These are phyloP conservation scores for Pseudorhiza aurosa DNA, from an alignment of 30 jellyfish, hydroid and myxozoan genomes.

Conservation along the genomic window DNA sequence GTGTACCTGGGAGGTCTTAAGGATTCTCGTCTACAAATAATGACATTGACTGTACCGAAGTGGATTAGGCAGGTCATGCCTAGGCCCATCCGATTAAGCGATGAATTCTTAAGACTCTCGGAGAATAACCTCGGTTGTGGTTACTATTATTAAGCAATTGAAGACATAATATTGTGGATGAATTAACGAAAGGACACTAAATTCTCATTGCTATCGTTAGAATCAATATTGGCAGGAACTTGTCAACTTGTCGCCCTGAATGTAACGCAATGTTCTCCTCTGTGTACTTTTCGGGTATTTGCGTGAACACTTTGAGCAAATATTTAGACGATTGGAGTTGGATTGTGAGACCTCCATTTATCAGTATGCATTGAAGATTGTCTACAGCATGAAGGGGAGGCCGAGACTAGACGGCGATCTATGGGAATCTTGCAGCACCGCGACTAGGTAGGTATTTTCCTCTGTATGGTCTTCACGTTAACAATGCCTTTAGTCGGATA, in stretches of 20 bases:
- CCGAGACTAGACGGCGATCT: no score
- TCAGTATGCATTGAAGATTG: background rate
- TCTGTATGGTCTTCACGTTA: no score
- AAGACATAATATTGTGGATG: conserved; percentile 1
- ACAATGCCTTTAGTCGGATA: no score
- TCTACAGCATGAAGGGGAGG: background rate
- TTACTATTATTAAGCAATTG: conserved; percentile 6
- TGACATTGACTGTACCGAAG: background rate
- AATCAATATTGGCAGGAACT: conserved; percentile 5
- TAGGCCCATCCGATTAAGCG: conserved; percentile 31
- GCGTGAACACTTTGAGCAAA: background rate
- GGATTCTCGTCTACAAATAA: background rate
- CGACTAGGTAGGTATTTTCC: no score
- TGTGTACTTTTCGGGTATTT: background rate
- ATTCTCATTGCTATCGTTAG: conserved; percentile 3
- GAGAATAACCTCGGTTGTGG: conserved; percentile 11
- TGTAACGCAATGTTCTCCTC: background rate
- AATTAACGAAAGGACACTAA: background rate
- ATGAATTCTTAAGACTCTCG: conserved; percentile 6
- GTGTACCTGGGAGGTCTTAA: background rate
- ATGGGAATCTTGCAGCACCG: no score
- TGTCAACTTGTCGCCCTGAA: conserved; percentile 31
- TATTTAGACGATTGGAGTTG: background rate
- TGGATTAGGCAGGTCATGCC: background rate
- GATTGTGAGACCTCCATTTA: background rate